These are phyloP conservation scores for Rhopalosiphum padi DNA, from an alignment of 1,140 invertebrate genomes.

Conservation along the genomic window DNA sequence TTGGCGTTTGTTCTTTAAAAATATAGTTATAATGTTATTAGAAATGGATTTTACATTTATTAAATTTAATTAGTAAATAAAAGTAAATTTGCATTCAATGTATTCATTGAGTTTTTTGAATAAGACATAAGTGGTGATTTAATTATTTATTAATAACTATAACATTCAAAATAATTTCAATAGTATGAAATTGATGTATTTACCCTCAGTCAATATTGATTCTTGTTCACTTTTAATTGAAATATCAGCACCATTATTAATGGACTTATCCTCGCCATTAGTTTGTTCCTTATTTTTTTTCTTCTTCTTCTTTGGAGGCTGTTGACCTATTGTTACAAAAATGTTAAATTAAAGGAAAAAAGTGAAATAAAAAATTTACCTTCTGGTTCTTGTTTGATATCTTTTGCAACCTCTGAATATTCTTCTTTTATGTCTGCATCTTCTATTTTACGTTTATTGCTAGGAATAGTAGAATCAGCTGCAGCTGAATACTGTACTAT, in stretches of 20 bases:
- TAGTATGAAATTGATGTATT: not conserved
- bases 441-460: conserved; percentile 63
- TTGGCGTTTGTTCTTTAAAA: not conserved
- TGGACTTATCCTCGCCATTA: not conserved
- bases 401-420: conserved; percentile 60
- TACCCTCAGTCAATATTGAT: conserved; percentile 39
- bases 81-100: too few relatives aligned
- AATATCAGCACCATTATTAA: conserved; percentile 2
- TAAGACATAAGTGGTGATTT: too few relatives aligned
- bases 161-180: not conserved
- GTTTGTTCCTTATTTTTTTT: conserved; percentile 43
- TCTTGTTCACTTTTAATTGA: conserved; percentile 43
- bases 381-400: conserved; percentile 28
- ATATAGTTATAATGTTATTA: not conserved
- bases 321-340: not conserved
- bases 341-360: not conserved
- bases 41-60: not conserved
- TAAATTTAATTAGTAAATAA: too few relatives aligned
- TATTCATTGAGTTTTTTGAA: too few relatives aligned
- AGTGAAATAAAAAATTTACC: not conserved
- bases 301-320: conserved; percentile 48
- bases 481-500: conserved; percentile 71
- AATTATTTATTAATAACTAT: too few relatives aligned
- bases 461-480: conserved; percentile 69
- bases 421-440: conserved; percentile 67